Conservation (phyloP, 2,797 vertebrate species). For the Ctenosaura bakeri region DNA sequence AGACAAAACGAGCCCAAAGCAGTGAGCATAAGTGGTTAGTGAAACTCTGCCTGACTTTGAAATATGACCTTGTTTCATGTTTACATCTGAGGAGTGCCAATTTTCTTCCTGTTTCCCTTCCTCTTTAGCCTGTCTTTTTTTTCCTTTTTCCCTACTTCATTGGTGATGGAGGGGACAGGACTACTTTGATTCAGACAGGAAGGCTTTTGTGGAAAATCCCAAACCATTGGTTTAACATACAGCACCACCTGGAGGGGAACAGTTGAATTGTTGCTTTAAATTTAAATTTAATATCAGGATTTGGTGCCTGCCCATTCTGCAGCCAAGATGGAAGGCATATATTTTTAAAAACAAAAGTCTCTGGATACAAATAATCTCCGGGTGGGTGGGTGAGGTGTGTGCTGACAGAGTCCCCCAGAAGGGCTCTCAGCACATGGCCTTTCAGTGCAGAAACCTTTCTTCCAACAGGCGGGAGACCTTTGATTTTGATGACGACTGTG, state of each 20-base stretch:
- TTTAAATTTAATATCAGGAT: neutral
- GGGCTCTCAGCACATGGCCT: neutral
- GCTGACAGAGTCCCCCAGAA: neutral
- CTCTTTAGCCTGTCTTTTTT: too few relatives aligned
- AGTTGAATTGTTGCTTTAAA: conserved; percentile 9
- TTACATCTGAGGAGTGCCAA: neutral
- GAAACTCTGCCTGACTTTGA: neutral
- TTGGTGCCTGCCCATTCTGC: neutral
- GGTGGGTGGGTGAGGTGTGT: too few relatives aligned
- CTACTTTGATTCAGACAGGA: rapidly evolving
- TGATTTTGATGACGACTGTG: conserved; percentile 96
- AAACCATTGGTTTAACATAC: conserved; percentile 14
- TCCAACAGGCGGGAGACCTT: conserved; percentile 92
- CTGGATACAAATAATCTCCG: neutral
- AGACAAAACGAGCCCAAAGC: neutral
- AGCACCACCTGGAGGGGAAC: conserved; percentile 72
- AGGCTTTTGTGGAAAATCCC: neutral
- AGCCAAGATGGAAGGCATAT: too few relatives aligned
- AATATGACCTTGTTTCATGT: neutral
- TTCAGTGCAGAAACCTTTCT: neutral
- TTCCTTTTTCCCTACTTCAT: too few relatives aligned
- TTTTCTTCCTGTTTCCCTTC: too few relatives aligned
- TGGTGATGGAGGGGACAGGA: too few relatives aligned
- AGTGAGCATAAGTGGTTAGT: neutral
- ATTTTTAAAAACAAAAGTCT: too few relatives aligned